Percentiles rank a stretch among this genome's conserved stretches.
Evolutionary conservation across 2,113 vertebrate species (phyloP).

Genomic region (Paraplagusia blochii): DNA sequence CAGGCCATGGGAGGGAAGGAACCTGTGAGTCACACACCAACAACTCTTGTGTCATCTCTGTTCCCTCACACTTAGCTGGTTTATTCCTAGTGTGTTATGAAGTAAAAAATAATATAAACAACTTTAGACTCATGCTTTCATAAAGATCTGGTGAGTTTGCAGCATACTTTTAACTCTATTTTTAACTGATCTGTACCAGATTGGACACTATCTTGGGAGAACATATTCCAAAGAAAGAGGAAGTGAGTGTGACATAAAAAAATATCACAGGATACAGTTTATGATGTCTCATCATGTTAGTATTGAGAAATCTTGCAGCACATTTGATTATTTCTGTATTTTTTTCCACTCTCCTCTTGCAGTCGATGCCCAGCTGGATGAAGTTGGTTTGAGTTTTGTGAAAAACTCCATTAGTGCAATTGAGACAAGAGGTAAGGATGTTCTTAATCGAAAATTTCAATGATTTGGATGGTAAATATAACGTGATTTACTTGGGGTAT

Average conservation of each 20-base stretch:
- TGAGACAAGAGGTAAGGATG: slow-evolving; percentile 87
- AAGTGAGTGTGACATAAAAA: slow-evolving; percentile 77
- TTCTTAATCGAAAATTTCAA: neutral
- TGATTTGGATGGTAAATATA: neutral
- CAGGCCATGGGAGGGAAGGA: slow-evolving; percentile 96
- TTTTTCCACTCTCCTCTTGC: neutral
- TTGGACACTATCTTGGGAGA: slow-evolving; percentile 77
- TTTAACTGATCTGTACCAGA: slow-evolving; percentile 46
- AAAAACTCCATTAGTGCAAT: slow-evolving; percentile 90
- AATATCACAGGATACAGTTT: neutral
- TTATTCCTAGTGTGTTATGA: slow-evolving; percentile 1
- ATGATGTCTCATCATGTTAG: neutral
- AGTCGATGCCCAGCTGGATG: slow-evolving; percentile 90
- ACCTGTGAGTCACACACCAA: slow-evolving; percentile 78
- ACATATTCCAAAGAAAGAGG: slow-evolving; percentile 83
- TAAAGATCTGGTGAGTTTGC: neutral
- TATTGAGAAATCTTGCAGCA: neutral
- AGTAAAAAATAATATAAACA: neutral
- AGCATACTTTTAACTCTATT: neutral
- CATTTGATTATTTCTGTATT: neutral
- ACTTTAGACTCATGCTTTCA: neutral
- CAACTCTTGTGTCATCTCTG: slow-evolving; percentile 38
- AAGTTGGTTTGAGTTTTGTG: slow-evolving; percentile 84
- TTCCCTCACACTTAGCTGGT: slow-evolving; percentile 8
- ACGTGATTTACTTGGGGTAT: neutral